A percentile compares a stretch with the other conserved stretches of the same genome.
These are phyloP conservation scores for Otolemur crassicaudatus DNA, from an alignment of 2,797 vertebrate species.

Conservation along the genomic window DNA sequence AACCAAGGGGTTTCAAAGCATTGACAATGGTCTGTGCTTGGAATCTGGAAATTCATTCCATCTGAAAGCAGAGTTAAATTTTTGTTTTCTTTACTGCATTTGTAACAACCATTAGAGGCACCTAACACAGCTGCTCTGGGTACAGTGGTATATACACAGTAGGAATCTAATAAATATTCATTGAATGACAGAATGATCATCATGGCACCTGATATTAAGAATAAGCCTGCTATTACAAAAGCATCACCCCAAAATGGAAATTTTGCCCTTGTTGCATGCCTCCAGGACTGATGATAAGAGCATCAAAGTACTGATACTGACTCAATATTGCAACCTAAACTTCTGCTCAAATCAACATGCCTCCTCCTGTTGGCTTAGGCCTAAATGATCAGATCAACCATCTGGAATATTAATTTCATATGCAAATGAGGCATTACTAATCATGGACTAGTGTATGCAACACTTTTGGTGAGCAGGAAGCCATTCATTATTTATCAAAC, in stretches of 20 bases:
- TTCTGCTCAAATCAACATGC: slow-evolving; percentile 29
- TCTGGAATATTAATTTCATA: slow-evolving; percentile 67
- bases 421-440: slow-evolving; percentile 67
- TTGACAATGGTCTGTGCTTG: neutral
- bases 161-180: slow-evolving; percentile 39
- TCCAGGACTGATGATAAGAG: neutral
- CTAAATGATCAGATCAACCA: slow-evolving; percentile 50
- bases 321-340: slow-evolving; percentile 4
- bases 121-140: neutral
- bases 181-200: neutral
- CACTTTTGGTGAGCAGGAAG: slow-evolving; percentile 50
- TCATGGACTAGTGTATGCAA: slow-evolving; percentile 2
- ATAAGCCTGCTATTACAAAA: slow-evolving; percentile 2
- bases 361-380: neutral
- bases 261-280: neutral
- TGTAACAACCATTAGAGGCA: slow-evolving; percentile 4
- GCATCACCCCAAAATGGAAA: neutral
- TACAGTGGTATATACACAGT: neutral
- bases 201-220: neutral
- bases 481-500: slow-evolving; percentile 72
- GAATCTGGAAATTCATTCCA: neutral
- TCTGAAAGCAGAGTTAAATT: neutral
- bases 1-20: neutral
- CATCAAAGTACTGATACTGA: neutral
- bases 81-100: neutral